These are phyloP conservation scores for Xenopus borealis DNA, from an alignment of 2,113 vertebrate species.

Conservation along the genomic window DNA sequence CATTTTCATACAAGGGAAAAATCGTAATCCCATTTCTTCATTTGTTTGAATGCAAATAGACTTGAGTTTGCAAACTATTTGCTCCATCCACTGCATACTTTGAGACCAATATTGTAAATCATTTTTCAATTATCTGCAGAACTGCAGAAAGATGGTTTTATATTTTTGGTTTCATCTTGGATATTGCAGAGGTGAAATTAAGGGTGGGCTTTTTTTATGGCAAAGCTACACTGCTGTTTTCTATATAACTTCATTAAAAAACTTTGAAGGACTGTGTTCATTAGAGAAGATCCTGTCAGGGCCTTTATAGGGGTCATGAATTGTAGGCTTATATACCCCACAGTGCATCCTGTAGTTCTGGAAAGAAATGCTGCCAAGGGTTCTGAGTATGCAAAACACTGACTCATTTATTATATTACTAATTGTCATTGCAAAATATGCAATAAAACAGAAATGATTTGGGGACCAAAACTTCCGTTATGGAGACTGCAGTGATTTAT, in stretches of 20 bases:
- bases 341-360: neutral
- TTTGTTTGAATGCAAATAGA: too few species aligned
- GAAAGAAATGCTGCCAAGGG: neutral
- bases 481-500: slow-evolving; percentile 38
- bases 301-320: neutral
- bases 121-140: neutral
- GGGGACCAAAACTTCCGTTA: slow-evolving; percentile 32
- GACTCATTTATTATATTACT: slow-evolving; percentile 22
- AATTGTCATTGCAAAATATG: slow-evolving; percentile 36
- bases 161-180: neutral
- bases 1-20: too few species aligned
- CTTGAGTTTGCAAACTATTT: neutral
- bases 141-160: neutral
- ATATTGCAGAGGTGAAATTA: slow-evolving; percentile 1
- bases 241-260: slow-evolving; percentile 7
- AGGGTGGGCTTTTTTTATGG: neutral
- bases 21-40: too few species aligned
- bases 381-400: neutral
- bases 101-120: neutral
- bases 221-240: slow-evolving; percentile 3
- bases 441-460: slow-evolving; percentile 41
- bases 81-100: neutral
- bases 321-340: slow-evolving; percentile 4
- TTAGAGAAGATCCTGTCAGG: neutral
- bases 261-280: slow-evolving; percentile 11